Evolutionary conservation across 2,888 invertebrate species (phyloP), one percentile per base, ranked within the genome.

Genomic region (Lasioglossum marginatum): DNA sequence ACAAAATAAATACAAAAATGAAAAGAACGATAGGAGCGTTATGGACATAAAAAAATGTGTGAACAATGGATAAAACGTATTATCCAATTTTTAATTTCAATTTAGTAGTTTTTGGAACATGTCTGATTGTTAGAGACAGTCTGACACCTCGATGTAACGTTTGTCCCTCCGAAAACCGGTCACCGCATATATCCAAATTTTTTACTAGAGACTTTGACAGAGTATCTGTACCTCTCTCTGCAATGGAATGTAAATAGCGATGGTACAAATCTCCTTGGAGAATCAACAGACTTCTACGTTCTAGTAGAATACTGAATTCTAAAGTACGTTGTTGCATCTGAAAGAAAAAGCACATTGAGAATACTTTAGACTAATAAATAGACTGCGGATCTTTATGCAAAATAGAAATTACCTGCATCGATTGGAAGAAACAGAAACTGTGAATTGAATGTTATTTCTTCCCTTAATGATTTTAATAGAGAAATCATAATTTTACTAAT

Each of bases 51-150:
- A 6, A 40, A n/a, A 40, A 70, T 12, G 3, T 23, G 34, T 12
- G 19, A 23, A 4, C 19, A 37, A 68, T 2, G 23, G 34, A 37
- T 68, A 3, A 63, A 79, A 12, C 40, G 10, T 74, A 90, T 90
- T 88, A 93, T 77, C 91, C 89, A 93, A 97, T 96, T 94, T 96
- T 97, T 83, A 98, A 95, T 95, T 97, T 97, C 93, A 98, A 96
- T 95, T 97, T 97, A 80, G 97, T 97, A 66, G 98, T 97, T 96
- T 98, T 99, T 70, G 99, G 99, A 60, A 99, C 99, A 96, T 98
- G 97, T 94, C 99, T 96, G 90, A 99, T 98, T 23, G 99, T 99
- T 77, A 99, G 95, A 23, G 99, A 99, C 88, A 99, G 96, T 92
- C 99, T 96, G 10, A 97, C 98, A 16, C 95, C 95, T 90, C 98